Evolutionary conservation across 2,113 vertebrate genomes (phyloP).

Genomic region (Microcebus lehilahytsara): DNA sequence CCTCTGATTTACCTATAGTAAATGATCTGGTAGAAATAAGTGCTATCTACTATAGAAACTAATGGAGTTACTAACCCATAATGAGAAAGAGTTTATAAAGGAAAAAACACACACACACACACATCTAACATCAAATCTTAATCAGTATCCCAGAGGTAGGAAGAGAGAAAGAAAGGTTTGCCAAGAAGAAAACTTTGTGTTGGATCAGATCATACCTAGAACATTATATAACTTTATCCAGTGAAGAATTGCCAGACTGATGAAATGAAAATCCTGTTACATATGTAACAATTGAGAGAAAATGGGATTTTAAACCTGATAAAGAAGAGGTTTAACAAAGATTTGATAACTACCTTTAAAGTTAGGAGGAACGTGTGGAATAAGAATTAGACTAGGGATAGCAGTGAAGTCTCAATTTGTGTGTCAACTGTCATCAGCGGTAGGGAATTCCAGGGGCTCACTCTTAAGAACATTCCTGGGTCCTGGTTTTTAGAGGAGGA

Average conservation of each 20-base stretch:
- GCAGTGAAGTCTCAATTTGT: background rate
- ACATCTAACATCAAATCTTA: background rate
- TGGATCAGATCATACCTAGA: background rate
- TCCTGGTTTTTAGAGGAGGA: background rate
- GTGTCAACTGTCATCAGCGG: background rate
- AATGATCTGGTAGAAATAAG: background rate
- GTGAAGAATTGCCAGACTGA: background rate
- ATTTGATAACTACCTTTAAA: background rate
- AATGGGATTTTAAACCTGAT: background rate
- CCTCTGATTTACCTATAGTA: background rate
- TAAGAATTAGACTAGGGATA: background rate
- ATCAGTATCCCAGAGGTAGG: background rate
- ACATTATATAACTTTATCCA: background rate
- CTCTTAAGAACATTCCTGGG: background rate
- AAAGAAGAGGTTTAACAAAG: background rate
- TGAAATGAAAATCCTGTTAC: slow-evolving; percentile 11
- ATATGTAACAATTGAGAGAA: background rate
- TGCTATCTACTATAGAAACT: background rate
- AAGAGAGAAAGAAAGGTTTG: background rate
- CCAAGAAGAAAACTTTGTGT: slow-evolving; percentile 5
- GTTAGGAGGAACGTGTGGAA: background rate
- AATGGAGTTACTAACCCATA: background rate
- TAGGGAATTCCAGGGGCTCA: background rate
- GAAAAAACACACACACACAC: background rate
- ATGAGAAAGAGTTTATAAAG: background rate